A percentile compares a stretch with the other conserved stretches of the same genome.
Conservation (phyloP, 1,140 invertebrate species). For the Pararge aegeria region DNA sequence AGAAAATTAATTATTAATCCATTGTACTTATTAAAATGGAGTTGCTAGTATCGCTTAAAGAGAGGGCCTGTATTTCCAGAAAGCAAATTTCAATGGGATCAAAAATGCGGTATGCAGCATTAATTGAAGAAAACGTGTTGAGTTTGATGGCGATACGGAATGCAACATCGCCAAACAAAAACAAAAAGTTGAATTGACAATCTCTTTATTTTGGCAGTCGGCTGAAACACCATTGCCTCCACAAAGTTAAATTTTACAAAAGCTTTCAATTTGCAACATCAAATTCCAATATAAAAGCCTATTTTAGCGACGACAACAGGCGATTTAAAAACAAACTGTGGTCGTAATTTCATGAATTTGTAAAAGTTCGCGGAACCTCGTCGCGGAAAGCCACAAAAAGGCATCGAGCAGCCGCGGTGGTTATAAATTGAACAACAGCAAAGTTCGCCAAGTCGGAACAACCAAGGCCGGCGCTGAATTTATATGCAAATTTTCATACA, state of each 20-base stretch:
- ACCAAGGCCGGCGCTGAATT: neutral
- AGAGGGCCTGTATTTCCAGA: no score
- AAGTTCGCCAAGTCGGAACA: neutral
- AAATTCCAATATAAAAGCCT: neutral
- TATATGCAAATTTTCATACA: neutral
- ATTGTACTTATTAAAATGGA: no score
- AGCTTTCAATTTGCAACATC: neutral
- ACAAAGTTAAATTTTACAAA: neutral
- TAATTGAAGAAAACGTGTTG: no score
- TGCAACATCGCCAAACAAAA: no score
- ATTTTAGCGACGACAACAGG: neutral
- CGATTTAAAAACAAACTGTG: neutral
- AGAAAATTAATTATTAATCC: no score
- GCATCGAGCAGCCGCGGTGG: neutral
- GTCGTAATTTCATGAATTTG: neutral
- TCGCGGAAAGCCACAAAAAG: neutral
- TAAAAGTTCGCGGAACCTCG: neutral
- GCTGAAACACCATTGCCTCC: no score
- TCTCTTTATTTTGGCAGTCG: no score
- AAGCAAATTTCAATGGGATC: no score
- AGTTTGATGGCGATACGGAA: no score
- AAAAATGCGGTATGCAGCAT: no score
- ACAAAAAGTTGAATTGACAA: no score
- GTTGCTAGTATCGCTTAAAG: no score
- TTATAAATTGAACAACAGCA: constrained; percentile 1